phyloP scores from a whole-genome alignment of 2,888 invertebrate genomes.

The Syrphus vitripennis region DNA sequence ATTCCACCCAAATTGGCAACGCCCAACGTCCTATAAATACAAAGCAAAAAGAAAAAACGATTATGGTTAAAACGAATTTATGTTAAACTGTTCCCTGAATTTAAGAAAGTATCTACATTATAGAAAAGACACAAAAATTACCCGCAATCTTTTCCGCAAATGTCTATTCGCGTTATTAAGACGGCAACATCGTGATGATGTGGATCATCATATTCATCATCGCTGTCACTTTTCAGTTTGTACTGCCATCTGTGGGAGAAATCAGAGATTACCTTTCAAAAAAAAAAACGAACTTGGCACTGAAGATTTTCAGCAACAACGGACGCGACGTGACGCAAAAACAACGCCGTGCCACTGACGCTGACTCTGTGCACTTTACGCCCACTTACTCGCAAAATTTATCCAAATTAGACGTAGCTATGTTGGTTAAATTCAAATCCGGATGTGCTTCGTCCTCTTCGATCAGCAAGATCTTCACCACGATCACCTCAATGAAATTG shows the following conservation, averaged over 20 bases:
- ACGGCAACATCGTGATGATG: slow-evolving; percentile 95
- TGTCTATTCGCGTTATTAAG: slow-evolving; percentile 90
- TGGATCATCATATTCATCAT: slow-evolving; percentile 91
- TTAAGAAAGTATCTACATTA: not conserved
- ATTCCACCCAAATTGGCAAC: slow-evolving; percentile 94
- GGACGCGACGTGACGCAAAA: not conserved
- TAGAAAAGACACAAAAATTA: slow-evolving; percentile 72
- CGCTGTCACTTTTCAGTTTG: slow-evolving; percentile 84
- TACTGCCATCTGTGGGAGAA: slow-evolving; percentile 86
- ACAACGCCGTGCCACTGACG: not conserved
- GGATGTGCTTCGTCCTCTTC: slow-evolving; percentile 83
- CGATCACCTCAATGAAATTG: slow-evolving; percentile 94
- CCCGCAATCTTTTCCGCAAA: slow-evolving; percentile 83
- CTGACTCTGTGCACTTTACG: not conserved
- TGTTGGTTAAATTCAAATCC: slow-evolving; percentile 88
- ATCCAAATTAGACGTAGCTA: slow-evolving; percentile 91
- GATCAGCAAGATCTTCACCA: slow-evolving; percentile 91
- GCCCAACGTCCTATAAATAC: slow-evolving; percentile 88
- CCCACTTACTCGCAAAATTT: slow-evolving; percentile 87
- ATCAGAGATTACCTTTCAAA: slow-evolving; percentile 12
- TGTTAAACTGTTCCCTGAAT: slow-evolving; percentile 45
- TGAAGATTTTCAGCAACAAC: slow-evolving; percentile 5
- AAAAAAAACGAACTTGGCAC: slow-evolving; percentile 2
- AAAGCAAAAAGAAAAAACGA: not conserved
- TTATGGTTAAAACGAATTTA: slow-evolving; percentile 53